Evolutionary conservation across 2,113 vertebrate genomes (phyloP), one percentile per base, ranked within the genome.

Genomic region (Bubo bubo): DNA sequence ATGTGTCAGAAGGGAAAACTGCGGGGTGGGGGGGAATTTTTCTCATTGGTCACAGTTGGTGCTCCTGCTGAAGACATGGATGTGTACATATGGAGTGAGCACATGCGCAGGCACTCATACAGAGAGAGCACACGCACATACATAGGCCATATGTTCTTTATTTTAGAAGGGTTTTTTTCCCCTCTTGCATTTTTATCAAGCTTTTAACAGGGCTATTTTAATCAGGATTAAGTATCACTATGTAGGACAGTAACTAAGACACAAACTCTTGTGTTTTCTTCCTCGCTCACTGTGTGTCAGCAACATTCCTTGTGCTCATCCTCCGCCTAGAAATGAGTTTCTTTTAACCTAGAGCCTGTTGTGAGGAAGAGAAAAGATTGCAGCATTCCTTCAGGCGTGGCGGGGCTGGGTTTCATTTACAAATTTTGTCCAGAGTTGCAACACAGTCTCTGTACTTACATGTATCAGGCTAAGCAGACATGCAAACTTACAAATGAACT

Each of bases 301-400:
- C 95, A 96, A 76, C 91, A 91, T 97, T 97, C 84, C 71, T 95
- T 70, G 55, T 58, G 74, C 50, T 95, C 67, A 83, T 94, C 68
- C 71, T 95, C 93, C 3, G 0, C 86, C 89, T 90, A 90, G 89
- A 95, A 95, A 87, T 87, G 8, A 90, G 79, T 89, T 91, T 87
- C 74, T 89, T 89, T 94, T 72, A 91, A 95, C 77, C 37, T 79
- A 55, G 66, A 92, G 93, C 76, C 77, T 93, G 84, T 79, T 89
- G 89, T 76, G 74, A 82, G 58, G 84, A 92, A 58, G 83, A 86
- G 60, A 87, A 15, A 39, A 84, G 89, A 79, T 82, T 91, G 67
- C 95, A 83, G 94, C 87, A 88, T 93, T 94, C 49, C 71, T 96
- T 59, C 68, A 95, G 97, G 95, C 17, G 53, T 94, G 93, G 94